Conservation (phyloP, 2,888 invertebrate genomes). For the Andricus curvator region DNA sequence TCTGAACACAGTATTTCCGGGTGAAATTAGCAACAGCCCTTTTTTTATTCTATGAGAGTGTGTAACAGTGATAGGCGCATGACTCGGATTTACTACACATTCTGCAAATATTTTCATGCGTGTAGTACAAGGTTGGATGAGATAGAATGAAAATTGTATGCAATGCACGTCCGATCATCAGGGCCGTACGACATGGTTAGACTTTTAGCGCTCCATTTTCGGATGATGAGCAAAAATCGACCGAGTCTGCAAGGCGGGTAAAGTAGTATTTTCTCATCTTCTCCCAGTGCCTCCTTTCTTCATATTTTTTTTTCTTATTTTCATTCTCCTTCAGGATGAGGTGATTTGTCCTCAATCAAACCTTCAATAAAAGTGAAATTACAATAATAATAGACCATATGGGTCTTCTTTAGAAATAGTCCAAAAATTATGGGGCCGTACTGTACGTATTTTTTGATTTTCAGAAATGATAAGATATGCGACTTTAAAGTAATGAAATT, state of each 20-base stretch:
- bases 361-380: no score
- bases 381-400: no score
- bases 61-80: background rate
- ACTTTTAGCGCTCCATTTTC: background rate
- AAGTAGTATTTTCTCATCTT: background rate
- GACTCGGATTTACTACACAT: constrained; percentile 1
- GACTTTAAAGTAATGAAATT: no score
- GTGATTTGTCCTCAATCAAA: background rate
- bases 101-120: constrained; percentile 4
- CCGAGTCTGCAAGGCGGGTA: background rate
- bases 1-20: background rate
- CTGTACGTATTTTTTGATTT: no score
- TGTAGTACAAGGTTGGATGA: background rate
- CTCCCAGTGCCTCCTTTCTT: background rate
- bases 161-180: constrained; percentile 16
- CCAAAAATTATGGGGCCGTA: no score
- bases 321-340: background rate
- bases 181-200: background rate
- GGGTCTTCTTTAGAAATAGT: no score
- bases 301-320: background rate
- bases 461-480: no score
- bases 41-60: background rate
- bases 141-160: background rate
- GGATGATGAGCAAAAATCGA: background rate
- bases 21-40: background rate